Conservation (phyloP, 2,888 invertebrate species). For the Acleris laterana region DNA sequence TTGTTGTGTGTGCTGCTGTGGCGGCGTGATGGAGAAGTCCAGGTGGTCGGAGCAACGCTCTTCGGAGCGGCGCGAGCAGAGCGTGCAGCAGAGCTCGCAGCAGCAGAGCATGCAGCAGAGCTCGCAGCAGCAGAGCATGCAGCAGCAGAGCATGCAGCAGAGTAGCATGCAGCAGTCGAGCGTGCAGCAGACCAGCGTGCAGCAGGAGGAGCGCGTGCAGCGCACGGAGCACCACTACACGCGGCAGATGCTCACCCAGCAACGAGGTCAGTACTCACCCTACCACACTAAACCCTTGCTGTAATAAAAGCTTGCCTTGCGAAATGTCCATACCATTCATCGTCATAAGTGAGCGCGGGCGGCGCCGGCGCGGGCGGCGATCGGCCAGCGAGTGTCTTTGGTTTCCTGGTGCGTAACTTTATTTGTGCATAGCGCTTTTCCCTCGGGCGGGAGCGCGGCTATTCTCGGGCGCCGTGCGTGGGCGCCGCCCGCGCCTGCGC, state of each 20-base stretch:
- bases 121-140: slow-evolving; percentile 55
- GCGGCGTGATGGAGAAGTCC: slow-evolving; percentile 89
- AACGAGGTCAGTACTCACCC: slow-evolving; percentile 86
- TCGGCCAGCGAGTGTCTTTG: slow-evolving; percentile 63
- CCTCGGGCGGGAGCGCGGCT: slow-evolving; percentile 39
- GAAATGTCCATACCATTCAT: slow-evolving; percentile 49
- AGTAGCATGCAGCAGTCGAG: slow-evolving; percentile 54
- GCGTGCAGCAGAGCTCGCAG: slow-evolving; percentile 72
- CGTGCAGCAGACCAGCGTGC: slow-evolving; percentile 62
- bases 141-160: slow-evolving; percentile 18
- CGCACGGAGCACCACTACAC: slow-evolving; percentile 88
- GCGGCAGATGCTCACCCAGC: slow-evolving; percentile 90
- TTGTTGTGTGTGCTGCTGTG: slow-evolving; percentile 74
- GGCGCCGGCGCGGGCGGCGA: slow-evolving; percentile 45
- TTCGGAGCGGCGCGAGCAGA: slow-evolving; percentile 79
- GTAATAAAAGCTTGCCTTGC: slow-evolving; percentile 48
- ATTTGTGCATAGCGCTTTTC: slow-evolving; percentile 81
- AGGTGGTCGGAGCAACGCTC: slow-evolving; percentile 73
- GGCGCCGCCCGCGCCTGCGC: slow-evolving; percentile 47
- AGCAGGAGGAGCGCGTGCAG: slow-evolving; percentile 64
- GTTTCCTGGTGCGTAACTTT: slow-evolving; percentile 55
- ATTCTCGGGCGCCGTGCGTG: slow-evolving; percentile 46
- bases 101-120: slow-evolving; percentile 77
- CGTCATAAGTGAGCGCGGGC: slow-evolving; percentile 40
- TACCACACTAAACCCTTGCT: slow-evolving; percentile 35